These are phyloP conservation scores for Pseudopleuronectes americanus DNA, from an alignment of 2,797 vertebrate species.

Conservation along the genomic window DNA sequence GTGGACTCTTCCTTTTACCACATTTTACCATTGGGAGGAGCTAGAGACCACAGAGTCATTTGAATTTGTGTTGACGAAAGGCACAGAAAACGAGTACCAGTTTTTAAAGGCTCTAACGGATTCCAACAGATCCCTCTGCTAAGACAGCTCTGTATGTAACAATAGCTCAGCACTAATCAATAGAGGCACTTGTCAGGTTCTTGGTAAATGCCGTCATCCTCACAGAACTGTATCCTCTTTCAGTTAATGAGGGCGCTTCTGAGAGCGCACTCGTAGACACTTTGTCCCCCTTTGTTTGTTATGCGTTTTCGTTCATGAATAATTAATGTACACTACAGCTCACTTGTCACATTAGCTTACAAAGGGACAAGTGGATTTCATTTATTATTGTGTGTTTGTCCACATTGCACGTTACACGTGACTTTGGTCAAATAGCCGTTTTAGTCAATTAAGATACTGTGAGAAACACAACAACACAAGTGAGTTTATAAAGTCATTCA, in stretches of 20 bases:
- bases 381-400: constrained; percentile 58
- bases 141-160: constrained; percentile 39
- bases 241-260: constrained; percentile 77
- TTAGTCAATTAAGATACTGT: constrained; percentile 11
- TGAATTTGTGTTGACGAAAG: constrained; percentile 1
- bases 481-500: background rate
- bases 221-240: constrained; percentile 78
- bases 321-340: constrained; percentile 80
- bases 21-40: constrained; percentile 81
- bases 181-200: constrained; percentile 65
- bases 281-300: constrained; percentile 84
- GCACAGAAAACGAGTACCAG: background rate
- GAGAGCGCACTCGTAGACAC: constrained; percentile 82
- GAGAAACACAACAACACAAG: background rate
- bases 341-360: constrained; percentile 74
- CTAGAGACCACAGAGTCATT: constrained; percentile 76
- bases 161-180: constrained; percentile 54
- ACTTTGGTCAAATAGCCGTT: constrained; percentile 2
- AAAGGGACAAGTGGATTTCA: constrained; percentile 70
- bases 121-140: constrained; percentile 32
- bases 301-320: constrained; percentile 82
- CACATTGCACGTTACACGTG: constrained; percentile 14
- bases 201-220: constrained; percentile 62
- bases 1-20: constrained; percentile 29
- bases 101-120: constrained; percentile 17